Percentiles rank a stretch among this genome's conserved stretches.
These are phyloP conservation scores for Saimiri boliviensis DNA, from an alignment of 2,113 vertebrate species.

Conservation along the genomic window DNA sequence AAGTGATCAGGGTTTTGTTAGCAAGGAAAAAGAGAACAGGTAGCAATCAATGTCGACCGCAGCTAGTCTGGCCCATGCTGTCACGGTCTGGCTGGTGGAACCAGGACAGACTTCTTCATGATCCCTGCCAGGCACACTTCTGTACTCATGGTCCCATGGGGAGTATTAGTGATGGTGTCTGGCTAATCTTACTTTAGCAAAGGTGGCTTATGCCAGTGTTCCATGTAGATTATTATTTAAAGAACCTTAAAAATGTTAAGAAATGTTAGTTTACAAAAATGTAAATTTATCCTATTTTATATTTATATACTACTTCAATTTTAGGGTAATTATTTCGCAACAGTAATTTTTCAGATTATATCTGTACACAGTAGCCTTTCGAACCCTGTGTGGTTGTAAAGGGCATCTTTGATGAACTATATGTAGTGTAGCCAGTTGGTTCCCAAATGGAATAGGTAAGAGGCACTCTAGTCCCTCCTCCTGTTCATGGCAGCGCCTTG, in stretches of 20 bases:
- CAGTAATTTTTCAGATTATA: slow-evolving; percentile 4
- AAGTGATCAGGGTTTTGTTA: not conserved
- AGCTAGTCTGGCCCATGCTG: not conserved
- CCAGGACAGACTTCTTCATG: not conserved
- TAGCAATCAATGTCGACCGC: fast-evolving
- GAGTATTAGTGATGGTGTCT: not conserved
- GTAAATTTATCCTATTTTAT: slow-evolving; percentile 12
- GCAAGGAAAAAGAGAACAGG: not conserved
- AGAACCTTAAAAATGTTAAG: not conserved
- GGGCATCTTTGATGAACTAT: not conserved
- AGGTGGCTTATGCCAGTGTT: not conserved
- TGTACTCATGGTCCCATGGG: not conserved
- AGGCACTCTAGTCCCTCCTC: not conserved
- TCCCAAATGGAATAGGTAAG: not conserved
- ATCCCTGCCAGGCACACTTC: not conserved
- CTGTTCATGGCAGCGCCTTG: not conserved
- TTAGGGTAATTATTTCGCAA: slow-evolving; percentile 13
- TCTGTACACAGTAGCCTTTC: not conserved
- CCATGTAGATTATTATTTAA: not conserved
- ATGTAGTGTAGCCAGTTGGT: not conserved
- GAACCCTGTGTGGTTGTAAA: not conserved
- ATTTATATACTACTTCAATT: not conserved
- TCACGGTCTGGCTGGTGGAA: not conserved
- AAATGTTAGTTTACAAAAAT: slow-evolving; percentile 9
- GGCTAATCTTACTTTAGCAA: not conserved